A percentile compares a stretch with the other conserved stretches of the same genome.
Evolutionary conservation across 2,113 vertebrate genomes (phyloP).

Genomic region (Sturnira hondurensis): DNA sequence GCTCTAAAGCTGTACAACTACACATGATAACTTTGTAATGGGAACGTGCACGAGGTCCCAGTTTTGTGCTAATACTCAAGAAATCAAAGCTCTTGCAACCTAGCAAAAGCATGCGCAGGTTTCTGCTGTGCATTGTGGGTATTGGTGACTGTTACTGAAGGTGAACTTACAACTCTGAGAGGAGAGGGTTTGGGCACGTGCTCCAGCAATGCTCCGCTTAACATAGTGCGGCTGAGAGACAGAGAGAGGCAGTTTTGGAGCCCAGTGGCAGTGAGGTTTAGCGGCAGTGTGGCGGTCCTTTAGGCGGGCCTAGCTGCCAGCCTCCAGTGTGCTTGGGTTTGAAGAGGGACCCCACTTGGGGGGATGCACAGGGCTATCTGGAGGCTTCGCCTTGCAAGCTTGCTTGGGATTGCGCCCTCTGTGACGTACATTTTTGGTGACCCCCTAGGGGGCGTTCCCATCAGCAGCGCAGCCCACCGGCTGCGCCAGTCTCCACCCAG

Average conservation of each 20-base stretch:
- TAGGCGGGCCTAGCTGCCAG: neutral
- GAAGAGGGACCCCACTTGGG: neutral
- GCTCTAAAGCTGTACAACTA: neutral
- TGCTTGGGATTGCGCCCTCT: neutral
- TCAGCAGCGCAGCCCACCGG: fast-evolving
- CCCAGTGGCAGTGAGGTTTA: neutral
- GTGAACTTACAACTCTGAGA: neutral
- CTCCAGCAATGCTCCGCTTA: neutral
- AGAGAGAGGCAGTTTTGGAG: neutral
- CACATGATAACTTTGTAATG: neutral
- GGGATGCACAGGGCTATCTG: fast-evolving
- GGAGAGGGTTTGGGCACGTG: neutral
- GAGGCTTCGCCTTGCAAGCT: no score
- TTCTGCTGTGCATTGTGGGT: neutral
- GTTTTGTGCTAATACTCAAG: neutral
- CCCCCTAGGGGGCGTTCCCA: neutral
- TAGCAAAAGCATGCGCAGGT: no score
- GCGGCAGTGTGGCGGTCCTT: no score
- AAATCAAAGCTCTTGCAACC: neutral
- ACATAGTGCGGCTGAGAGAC: no score
- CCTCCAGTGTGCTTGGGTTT: no score
- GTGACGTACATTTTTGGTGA: neutral
- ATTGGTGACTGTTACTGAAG: neutral
- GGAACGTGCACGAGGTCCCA: fast-evolving
- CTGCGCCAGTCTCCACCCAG: neutral